Conservation (phyloP, 2,888 invertebrate species). For the Tricholauxania praeusta region DNA sequence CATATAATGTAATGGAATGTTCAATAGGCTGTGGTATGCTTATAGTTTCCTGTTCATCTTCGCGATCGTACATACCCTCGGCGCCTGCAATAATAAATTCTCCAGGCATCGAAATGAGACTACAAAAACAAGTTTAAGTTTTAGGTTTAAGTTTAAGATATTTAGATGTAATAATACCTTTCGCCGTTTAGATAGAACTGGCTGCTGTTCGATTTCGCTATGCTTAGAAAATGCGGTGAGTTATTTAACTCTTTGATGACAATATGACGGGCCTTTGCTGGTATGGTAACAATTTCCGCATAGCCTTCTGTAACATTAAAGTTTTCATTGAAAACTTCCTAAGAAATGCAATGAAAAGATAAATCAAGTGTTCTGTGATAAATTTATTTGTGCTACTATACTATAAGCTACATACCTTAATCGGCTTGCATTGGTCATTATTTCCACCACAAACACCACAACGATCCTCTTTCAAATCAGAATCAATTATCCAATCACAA, state of each 20-base stretch:
- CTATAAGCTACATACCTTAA: conserved; percentile 65
- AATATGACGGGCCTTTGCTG: conserved; percentile 83
- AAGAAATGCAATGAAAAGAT: background rate
- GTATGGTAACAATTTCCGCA: conserved; percentile 75
- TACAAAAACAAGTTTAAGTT: conserved; percentile 68
- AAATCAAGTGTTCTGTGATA: background rate
- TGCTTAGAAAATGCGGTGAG: conserved; percentile 84
- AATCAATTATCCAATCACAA: conserved; percentile 91
- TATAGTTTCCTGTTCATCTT: conserved; percentile 83
- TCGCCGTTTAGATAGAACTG: conserved; percentile 85
- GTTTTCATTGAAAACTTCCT: conserved; percentile 65
- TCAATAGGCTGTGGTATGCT: conserved; percentile 84
- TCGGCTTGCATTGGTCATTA: conserved; percentile 83
- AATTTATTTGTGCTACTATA: background rate
- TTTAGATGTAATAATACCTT: conserved; percentile 27
- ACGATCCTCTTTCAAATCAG: conserved; percentile 81
- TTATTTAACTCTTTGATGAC: conserved; percentile 80
- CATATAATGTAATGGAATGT: conserved; percentile 85
- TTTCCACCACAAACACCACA: conserved; percentile 90
- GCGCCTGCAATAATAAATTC: conserved; percentile 87
- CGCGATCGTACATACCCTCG: conserved; percentile 82
- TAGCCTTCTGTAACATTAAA: conserved; percentile 74
- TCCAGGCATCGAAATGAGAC: conserved; percentile 78
- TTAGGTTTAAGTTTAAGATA: conserved; percentile 43
- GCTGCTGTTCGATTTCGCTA: conserved; percentile 77